phyloP scores from a whole-genome alignment of 2,113 vertebrate species.

The Garra rufa region DNA sequence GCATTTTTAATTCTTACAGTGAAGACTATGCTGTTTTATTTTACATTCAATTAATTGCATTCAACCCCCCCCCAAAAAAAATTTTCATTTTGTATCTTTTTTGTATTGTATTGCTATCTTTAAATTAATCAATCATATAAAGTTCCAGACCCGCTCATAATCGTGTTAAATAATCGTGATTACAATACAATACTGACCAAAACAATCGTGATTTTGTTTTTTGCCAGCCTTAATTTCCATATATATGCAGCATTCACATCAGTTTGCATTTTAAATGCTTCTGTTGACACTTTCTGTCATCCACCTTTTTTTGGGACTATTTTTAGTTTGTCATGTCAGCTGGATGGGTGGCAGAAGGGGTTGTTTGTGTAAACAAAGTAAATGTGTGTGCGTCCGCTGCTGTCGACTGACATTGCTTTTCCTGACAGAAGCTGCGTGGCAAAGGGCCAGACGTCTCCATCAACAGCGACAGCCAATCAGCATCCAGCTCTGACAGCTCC shows the following conservation, averaged over 20 bases:
- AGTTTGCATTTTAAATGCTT: not conserved
- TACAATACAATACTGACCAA: too few species aligned
- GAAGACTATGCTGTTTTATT: too few species aligned
- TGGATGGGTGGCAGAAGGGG: not conserved
- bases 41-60: too few species aligned
- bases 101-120: too few species aligned
- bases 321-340: not conserved
- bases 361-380: slow-evolving; percentile 1
- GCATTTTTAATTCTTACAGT: too few species aligned
- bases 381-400: not conserved
- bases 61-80: too few species aligned
- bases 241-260: not conserved
- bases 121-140: too few species aligned
- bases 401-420: slow-evolving; percentile 44
- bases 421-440: slow-evolving; percentile 81
- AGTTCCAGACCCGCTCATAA: too few species aligned
- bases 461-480: slow-evolving; percentile 90
- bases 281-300: not conserved
- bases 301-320: not conserved
- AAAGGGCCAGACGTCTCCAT: slow-evolving; percentile 86
- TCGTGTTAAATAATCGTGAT: too few species aligned
- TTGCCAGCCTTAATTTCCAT: too few species aligned
- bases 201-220: too few species aligned
- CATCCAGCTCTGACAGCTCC: slow-evolving; percentile 88
- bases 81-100: too few species aligned